These are phyloP conservation scores for Aphelinus certus DNA, from an alignment of 1,140 invertebrate species.

Conservation along the genomic window DNA sequence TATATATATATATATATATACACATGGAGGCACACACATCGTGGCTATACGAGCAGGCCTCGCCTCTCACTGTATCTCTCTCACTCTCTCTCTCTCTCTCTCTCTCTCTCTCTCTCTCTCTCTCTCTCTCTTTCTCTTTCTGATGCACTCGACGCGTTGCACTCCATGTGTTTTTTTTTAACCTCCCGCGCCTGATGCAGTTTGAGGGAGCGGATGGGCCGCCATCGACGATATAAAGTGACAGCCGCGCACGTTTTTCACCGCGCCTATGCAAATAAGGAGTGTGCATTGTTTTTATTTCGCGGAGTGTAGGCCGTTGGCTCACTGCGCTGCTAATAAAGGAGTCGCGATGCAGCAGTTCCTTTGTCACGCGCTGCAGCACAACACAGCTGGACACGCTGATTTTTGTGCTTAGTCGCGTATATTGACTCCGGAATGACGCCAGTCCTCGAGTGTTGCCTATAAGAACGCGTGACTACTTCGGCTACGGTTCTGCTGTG, in stretches of 20 bases:
- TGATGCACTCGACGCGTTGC: background rate
- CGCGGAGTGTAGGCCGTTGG: background rate
- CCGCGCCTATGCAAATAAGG: conserved; percentile 3
- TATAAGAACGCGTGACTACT: background rate
- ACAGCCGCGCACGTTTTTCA: conserved; percentile 6
- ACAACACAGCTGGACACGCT: background rate
- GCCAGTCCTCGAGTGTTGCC: too few species aligned
- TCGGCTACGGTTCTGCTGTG: background rate
- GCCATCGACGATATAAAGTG: background rate
- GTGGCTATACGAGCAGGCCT: background rate
- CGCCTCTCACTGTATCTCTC: conserved; percentile 31
- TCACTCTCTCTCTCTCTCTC: conserved; percentile 17
- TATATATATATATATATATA: too few species aligned
- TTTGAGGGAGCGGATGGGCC: too few species aligned
- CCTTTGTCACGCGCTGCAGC: conserved; percentile 10
- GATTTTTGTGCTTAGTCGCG: conserved; percentile 6
- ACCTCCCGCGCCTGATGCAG: background rate
- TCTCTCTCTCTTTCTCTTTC: conserved; percentile 10
- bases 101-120: conserved; percentile 9
- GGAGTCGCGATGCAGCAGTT: conserved; percentile 12
- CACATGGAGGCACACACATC: too few species aligned
- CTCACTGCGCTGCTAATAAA: conserved; percentile 15
- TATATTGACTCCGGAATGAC: too few species aligned
- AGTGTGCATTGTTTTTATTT: conserved; percentile 15
- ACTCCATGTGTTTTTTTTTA: conserved; percentile 15